phyloP scores from a whole-genome alignment of 2,888 invertebrate genomes.

The Thereva unica region DNA sequence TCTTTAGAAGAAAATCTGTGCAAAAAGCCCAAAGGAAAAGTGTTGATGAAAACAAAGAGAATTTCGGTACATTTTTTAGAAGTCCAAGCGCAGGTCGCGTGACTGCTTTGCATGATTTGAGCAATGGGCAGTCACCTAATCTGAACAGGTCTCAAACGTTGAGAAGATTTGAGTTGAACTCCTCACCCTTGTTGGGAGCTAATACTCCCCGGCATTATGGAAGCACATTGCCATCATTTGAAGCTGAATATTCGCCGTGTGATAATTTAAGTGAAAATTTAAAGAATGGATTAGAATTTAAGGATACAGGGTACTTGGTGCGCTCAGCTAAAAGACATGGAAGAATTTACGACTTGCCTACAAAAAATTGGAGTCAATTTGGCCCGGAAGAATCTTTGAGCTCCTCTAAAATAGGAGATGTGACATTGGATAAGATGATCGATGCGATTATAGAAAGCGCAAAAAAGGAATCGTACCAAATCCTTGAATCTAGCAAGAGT shows the following conservation, averaged over 20 bases:
- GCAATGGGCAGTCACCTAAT: conserved; percentile 54
- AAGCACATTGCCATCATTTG: conserved; percentile 43
- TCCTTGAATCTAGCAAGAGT: not conserved
- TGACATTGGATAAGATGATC: conserved; percentile 56
- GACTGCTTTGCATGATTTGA: conserved; percentile 54
- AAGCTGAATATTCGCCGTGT: conserved; percentile 43
- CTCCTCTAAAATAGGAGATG: conserved; percentile 56
- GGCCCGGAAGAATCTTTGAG: conserved; percentile 47
- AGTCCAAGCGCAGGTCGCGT: conserved; percentile 52
- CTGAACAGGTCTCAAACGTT: conserved; percentile 34
- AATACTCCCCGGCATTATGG: conserved; percentile 36
- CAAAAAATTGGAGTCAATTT: not conserved
- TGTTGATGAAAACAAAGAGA: conserved; percentile 53
- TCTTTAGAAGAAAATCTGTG: conserved; percentile 20
- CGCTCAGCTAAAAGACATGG: conserved; percentile 7
- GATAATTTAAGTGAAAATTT: not conserved
- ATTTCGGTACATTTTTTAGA: conserved; percentile 52
- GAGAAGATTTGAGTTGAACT: conserved; percentile 36
- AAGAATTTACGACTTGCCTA: conserved; percentile 13
- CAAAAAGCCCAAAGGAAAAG: not conserved
- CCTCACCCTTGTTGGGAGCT: conserved; percentile 16
- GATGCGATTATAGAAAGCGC: conserved; percentile 58
- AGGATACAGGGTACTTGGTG: not conserved
- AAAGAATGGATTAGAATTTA: not conserved
- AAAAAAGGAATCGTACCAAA: conserved; percentile 48